These are phyloP conservation scores for Typhlomys cinereus DNA, from an alignment of 2,113 vertebrate species.

Conservation along the genomic window DNA sequence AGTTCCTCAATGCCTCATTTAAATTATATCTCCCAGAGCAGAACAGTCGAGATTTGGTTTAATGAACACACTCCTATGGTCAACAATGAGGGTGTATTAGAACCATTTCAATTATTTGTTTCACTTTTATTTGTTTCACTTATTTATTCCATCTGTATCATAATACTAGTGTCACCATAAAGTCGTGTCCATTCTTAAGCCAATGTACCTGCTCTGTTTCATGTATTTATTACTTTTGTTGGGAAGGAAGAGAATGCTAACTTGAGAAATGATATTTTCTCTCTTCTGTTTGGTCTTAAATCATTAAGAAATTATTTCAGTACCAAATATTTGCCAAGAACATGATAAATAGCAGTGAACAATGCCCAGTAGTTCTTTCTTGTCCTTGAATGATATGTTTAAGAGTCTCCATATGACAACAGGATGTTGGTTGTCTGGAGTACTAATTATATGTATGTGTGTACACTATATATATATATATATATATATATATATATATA, in stretches of 20 bases:
- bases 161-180: background rate
- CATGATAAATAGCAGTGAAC: background rate
- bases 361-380: too few relatives aligned
- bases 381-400: too few relatives aligned
- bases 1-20: slow-evolving; percentile 31
- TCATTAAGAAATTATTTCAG: slow-evolving; percentile 31
- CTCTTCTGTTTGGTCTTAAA: background rate
- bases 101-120: too few relatives aligned
- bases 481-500: too few relatives aligned
- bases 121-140: background rate
- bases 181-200: background rate
- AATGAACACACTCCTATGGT: slow-evolving; percentile 21
- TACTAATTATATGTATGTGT: too few relatives aligned
- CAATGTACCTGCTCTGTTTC: background rate
- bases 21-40: slow-evolving; percentile 42
- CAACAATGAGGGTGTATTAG: too few relatives aligned
- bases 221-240: background rate
- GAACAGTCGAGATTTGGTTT: slow-evolving; percentile 32
- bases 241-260: background rate
- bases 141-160: background rate
- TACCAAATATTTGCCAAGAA: background rate
- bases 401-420: too few relatives aligned
- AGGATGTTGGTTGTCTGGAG: too few relatives aligned
- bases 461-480: too few relatives aligned
- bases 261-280: background rate